These are phyloP conservation scores for Microcebus tavaratra DNA, from an alignment of 2,113 vertebrate genomes.

Conservation along the genomic window DNA sequence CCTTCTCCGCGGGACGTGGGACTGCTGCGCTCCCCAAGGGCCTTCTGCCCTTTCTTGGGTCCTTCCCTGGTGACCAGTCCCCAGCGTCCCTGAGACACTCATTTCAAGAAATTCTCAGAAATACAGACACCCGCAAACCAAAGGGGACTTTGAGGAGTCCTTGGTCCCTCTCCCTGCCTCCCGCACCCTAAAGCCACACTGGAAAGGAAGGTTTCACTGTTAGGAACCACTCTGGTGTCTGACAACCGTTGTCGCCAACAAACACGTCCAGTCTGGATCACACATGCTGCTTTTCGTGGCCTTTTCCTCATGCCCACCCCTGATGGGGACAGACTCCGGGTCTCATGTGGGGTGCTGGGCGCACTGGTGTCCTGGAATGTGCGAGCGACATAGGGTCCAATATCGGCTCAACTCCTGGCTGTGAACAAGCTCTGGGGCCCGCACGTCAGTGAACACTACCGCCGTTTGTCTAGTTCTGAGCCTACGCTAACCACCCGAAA, in stretches of 20 bases:
- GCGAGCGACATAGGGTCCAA: not conserved
- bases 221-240: not conserved
- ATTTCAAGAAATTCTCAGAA: not conserved
- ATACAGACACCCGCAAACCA: not conserved
- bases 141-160: not conserved
- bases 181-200: not conserved
- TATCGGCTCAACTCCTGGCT: not conserved
- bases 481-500: too few relatives aligned
- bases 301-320: not conserved
- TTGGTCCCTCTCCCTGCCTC: not conserved
- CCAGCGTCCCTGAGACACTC: not conserved
- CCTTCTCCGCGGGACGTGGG: not conserved
- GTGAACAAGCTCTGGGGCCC: not conserved
- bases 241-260: not conserved
- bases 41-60: not conserved
- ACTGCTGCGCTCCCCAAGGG: not conserved
- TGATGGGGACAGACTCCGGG: not conserved
- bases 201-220: not conserved
- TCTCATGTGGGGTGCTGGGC: rapidly evolving
- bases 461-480: not conserved
- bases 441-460: rapidly evolving
- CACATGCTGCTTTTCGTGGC: not conserved
- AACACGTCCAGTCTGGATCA: too few relatives aligned
- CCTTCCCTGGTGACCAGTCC: too few relatives aligned
- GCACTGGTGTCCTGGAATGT: not conserved